Conservation (phyloP, 2,888 invertebrate species). For the Entomobrya proxima region DNA sequence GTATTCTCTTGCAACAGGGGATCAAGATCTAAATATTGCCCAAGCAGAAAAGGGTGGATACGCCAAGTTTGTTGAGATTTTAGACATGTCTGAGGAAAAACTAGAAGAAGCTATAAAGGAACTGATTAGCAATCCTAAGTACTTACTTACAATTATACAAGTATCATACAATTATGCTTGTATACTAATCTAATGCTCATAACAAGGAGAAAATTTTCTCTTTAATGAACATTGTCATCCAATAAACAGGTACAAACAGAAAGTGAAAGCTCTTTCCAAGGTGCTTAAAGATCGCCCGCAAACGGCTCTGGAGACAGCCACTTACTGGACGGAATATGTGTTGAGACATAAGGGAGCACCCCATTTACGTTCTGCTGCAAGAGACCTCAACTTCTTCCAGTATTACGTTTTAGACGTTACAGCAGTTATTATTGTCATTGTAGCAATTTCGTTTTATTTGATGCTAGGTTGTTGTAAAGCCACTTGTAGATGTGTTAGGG, state of each 20-base stretch:
- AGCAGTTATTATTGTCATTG: not conserved
- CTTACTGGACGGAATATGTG: conserved; percentile 70
- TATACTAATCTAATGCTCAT: too few species aligned
- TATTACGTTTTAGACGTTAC: conserved; percentile 52
- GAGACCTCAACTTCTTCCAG: conserved; percentile 57
- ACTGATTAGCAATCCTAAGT: conserved; percentile 53
- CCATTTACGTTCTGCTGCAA: conserved; percentile 62
- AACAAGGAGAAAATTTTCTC: not conserved
- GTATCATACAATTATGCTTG: too few species aligned
- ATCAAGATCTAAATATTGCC: conserved; percentile 79
- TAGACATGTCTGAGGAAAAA: conserved; percentile 79
- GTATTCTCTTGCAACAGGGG: conserved; percentile 3
- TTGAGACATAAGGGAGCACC: conserved; percentile 75
- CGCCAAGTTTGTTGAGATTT: conserved; percentile 78
- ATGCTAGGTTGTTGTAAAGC: not conserved
- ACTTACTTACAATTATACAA: too few species aligned
- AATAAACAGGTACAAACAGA: not conserved
- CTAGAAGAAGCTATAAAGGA: conserved; percentile 74
- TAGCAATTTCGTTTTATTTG: not conserved
- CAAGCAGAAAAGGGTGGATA: conserved; percentile 80
- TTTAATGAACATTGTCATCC: not conserved
- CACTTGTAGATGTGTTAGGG: not conserved
- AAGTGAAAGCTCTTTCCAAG: conserved; percentile 32
- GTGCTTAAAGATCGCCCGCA: conserved; percentile 29
- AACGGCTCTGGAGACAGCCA: conserved; percentile 45